These are phyloP conservation scores for Haliclona indistincta DNA, from an alignment of 37 sponge, comb jelly and placozoan species.

Conservation along the genomic window DNA sequence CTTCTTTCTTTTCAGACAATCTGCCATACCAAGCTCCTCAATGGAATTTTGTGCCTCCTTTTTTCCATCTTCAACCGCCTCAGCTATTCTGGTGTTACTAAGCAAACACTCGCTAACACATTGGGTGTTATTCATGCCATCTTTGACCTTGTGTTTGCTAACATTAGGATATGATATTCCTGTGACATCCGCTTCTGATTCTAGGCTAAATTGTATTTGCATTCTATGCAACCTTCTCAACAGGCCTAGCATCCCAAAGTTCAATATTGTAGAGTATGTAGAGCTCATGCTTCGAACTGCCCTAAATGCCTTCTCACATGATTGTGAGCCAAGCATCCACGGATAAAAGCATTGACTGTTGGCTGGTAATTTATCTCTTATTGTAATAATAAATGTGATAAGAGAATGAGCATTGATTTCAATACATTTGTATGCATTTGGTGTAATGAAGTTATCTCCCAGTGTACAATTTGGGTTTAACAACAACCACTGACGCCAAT, in stretches of 20 bases:
- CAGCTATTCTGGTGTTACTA: too few species aligned
- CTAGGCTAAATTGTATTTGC: slow-evolving; percentile 32
- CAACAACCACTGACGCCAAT: slow-evolving; percentile 34
- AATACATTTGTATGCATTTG: slow-evolving; percentile 32
- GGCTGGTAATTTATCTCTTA: neutral
- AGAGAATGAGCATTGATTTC: slow-evolving; percentile 53
- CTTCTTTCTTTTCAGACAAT: too few species aligned
- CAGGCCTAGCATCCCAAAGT: slow-evolving; percentile 42
- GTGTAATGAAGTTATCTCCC: slow-evolving; percentile 29
- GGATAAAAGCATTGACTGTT: slow-evolving; percentile 12
- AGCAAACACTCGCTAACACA: too few species aligned
- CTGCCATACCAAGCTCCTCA: slow-evolving; percentile 42
- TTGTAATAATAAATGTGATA: slow-evolving; percentile 8
- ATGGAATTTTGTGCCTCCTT: slow-evolving; percentile 14
- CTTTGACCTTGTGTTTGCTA: too few species aligned
- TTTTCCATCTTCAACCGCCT: slow-evolving; percentile 19
- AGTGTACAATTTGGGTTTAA: slow-evolving; percentile 11
- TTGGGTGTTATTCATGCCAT: too few species aligned
- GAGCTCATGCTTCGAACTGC: slow-evolving; percentile 35
- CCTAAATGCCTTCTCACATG: slow-evolving; percentile 50
- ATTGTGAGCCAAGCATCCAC: slow-evolving; percentile 50
- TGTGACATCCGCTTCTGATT: slow-evolving; percentile 24
- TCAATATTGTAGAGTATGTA: slow-evolving; percentile 44
- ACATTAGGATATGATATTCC: too few species aligned
- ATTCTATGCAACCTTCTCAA: slow-evolving; percentile 26